phyloP scores from a whole-genome alignment of 2,113 vertebrate species.

The Furnarius figulus region DNA sequence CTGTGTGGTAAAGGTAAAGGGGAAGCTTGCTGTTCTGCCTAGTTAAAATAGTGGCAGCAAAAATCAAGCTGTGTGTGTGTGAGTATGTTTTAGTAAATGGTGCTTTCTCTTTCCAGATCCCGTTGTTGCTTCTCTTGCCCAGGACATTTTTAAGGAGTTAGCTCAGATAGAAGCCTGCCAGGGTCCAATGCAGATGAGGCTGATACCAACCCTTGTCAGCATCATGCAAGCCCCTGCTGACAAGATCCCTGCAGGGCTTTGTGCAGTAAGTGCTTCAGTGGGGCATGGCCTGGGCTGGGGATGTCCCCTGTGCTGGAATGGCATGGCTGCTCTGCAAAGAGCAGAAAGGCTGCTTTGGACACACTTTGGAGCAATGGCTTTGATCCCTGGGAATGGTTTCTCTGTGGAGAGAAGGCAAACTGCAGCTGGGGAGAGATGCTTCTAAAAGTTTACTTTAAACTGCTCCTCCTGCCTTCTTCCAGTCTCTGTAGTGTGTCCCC shows the following conservation, averaged over 20 bases:
- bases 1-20: neutral
- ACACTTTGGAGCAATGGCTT: neutral
- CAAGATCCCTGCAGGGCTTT: constrained; percentile 96
- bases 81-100: neutral
- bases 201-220: constrained; percentile 96
- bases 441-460: neutral
- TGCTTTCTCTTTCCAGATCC: constrained; percentile 82
- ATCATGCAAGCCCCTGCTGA: constrained; percentile 98
- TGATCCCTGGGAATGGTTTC: neutral
- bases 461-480: neutral
- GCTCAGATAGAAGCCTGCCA: constrained; percentile 96
- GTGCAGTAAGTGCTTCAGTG: constrained; percentile 83
- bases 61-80: neutral
- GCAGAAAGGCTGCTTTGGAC: neutral
- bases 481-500: neutral
- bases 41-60: neutral
- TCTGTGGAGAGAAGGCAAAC: neutral
- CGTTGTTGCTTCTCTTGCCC: constrained; percentile 94
- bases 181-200: constrained; percentile 95
- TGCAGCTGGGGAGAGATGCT: neutral
- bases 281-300: neutral
- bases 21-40: neutral
- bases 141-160: constrained; percentile 98
- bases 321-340: neutral
- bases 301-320: neutral